Evolutionary conservation across 2,113 vertebrate genomes (phyloP), one percentile per base, ranked within the genome.

Genomic region (Pleuronectes platessa): DNA sequence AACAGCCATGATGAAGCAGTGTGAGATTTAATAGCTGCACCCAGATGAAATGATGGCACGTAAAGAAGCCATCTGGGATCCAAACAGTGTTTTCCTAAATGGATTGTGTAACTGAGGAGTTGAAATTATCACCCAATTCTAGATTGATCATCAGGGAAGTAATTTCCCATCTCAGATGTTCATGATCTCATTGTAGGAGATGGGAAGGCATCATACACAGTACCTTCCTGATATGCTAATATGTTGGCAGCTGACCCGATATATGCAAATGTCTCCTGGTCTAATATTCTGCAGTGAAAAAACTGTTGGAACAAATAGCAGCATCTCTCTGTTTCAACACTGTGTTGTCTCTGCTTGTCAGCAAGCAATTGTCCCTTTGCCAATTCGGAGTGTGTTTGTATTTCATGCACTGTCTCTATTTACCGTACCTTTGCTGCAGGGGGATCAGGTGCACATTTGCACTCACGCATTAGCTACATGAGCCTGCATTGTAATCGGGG

Each of bases 361-460:
- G 59, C 59, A 73, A 74, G 75, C 64, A 67, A 53, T 24, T 23
- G 55, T 76, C 42, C 49, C 42, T 65, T 59, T 78, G 69, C 66
- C 76, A 80, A 18, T 61, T 61, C 26, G 27, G 54, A 67, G 67
- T 65, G 45, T 37, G 73, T 79, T 79, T 78, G 54, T 35, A 71
- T 71, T 80, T 68, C 2, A 61, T 40, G 68, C 73, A 26, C 71
- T 45, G 37, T 61, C 55, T 74, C 71, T 82, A 42, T 86, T 80
- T 80, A 49, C 76, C 45, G 55, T 81, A 45, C 72, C 66, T 71
- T 78, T 77, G 54, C 51, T 21, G 68, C 24, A 21, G 27, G 47
- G 47, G 54, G 47, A 76, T 51, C 31, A 7, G 35, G 24, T 40
- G 69, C 51, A 61, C 53, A 56, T 42, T 54, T 17, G 56, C 17